Conservation (phyloP, 1,140 invertebrate genomes). For the Lepidurus arcticus region DNA sequence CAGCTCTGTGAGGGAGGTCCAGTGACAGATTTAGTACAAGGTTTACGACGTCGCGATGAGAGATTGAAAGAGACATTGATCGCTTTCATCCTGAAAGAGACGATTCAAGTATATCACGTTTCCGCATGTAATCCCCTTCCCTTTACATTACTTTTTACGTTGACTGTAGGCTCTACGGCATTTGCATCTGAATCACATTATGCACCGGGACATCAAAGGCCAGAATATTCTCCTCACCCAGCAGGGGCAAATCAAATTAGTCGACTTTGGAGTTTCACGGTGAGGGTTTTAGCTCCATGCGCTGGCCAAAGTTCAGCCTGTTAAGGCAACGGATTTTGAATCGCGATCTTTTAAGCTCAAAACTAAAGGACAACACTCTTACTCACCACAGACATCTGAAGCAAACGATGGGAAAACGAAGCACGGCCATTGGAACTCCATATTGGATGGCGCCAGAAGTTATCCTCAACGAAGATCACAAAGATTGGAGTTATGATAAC, state of each 20-base stretch:
- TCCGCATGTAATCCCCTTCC: neutral
- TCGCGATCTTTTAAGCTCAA: neutral
- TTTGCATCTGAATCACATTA: constrained; percentile 75
- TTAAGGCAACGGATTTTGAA: neutral
- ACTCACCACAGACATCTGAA: constrained; percentile 57
- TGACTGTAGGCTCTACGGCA: constrained; percentile 59
- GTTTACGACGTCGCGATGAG: constrained; percentile 58
- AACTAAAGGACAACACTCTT: neutral
- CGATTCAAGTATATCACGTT: constrained; percentile 60
- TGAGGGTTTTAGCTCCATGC: constrained; percentile 43
- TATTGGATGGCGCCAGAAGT: constrained; percentile 90
- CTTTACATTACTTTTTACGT: constrained; percentile 38
- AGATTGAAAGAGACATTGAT: constrained; percentile 78
- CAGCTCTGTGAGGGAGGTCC: constrained; percentile 76
- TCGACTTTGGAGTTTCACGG: constrained; percentile 75
- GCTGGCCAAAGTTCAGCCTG: constrained; percentile 3
- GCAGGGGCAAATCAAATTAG: constrained; percentile 72
- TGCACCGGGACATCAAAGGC: constrained; percentile 80
- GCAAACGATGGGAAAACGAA: constrained; percentile 60
- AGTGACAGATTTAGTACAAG: constrained; percentile 67
- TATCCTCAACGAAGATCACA: constrained; percentile 52
- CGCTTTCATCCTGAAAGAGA: constrained; percentile 76
- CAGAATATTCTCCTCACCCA: constrained; percentile 79
- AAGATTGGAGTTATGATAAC: constrained; percentile 59
- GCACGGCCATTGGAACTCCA: constrained; percentile 74